phyloP scores from a whole-genome alignment of 2,888 invertebrate species.

The Exocentrus adspersus region DNA sequence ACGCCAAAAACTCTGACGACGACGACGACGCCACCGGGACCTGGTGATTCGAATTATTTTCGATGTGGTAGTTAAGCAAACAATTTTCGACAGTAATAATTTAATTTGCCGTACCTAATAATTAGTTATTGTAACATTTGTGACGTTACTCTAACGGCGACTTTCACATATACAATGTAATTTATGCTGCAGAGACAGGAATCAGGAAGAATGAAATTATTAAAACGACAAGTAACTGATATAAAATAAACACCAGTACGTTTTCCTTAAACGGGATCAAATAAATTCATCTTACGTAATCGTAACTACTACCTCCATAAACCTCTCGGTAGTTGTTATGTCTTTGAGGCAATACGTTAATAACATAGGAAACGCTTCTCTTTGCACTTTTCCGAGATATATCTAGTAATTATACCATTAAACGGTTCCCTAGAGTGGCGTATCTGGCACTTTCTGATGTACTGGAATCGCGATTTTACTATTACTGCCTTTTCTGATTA shows the following conservation, averaged over 20 bases:
- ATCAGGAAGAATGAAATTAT: neutral
- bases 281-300: constrained; percentile 14
- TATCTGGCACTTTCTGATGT: constrained; percentile 27
- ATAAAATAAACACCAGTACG: neutral
- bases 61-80: too few relatives aligned
- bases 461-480: constrained; percentile 21
- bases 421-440: neutral
- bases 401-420: constrained; percentile 32
- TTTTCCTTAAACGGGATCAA: neutral
- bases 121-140: too few relatives aligned
- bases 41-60: constrained; percentile 8
- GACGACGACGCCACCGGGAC: constrained; percentile 6
- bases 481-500: constrained; percentile 13
- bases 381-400: constrained; percentile 30
- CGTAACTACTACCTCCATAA: neutral
- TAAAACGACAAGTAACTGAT: neutral
- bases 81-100: too few relatives aligned
- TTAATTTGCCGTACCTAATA: too few relatives aligned
- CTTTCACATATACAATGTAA: neutral
- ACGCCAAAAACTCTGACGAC: constrained; percentile 16
- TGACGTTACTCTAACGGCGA: too few relatives aligned
- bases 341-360: constrained; percentile 18
- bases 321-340: constrained; percentile 16
- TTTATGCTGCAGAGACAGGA: neutral
- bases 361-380: constrained; percentile 18